Evolutionary conservation across 2,888 invertebrate genomes (phyloP).

Genomic region (Lasioglossum zephyrum): DNA sequence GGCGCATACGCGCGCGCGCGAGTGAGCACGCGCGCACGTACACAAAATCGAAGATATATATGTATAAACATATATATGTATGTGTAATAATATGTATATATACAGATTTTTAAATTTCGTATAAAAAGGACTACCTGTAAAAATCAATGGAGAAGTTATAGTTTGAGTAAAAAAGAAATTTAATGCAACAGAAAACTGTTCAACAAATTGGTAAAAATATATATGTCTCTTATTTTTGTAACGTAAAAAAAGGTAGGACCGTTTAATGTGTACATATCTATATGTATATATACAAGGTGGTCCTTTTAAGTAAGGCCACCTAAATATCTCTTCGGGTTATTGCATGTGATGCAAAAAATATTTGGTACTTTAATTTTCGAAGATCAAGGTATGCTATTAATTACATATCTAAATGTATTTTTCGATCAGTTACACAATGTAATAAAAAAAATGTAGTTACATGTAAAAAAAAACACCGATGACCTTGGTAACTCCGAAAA

Average conservation of each 20-base stretch:
- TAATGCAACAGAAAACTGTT: background rate
- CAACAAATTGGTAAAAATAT: background rate
- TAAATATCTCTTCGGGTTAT: too few species aligned
- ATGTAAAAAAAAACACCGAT: too few species aligned
- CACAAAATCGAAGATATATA: background rate
- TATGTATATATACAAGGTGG: background rate
- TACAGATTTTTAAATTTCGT: background rate
- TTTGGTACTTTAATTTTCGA: too few species aligned
- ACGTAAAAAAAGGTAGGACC: conserved; percentile 25
- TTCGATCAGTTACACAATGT: too few species aligned
- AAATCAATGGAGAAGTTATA: background rate
- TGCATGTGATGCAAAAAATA: too few species aligned
- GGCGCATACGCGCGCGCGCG: conserved; percentile 10
- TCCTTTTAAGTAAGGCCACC: too few species aligned
- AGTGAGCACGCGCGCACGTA: background rate
- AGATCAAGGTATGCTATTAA: too few species aligned
- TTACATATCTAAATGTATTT: too few species aligned
- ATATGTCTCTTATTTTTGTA: background rate
- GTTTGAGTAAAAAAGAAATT: background rate
- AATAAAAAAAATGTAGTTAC: too few species aligned
- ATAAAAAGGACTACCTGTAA: background rate
- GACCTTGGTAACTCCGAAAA: too few species aligned
- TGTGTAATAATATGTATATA: conserved; percentile 8
- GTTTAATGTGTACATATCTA: background rate
- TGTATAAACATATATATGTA: background rate